These are phyloP conservation scores for Machimus rusticus DNA, from an alignment of 2,888 invertebrate genomes.

Conservation along the genomic window DNA sequence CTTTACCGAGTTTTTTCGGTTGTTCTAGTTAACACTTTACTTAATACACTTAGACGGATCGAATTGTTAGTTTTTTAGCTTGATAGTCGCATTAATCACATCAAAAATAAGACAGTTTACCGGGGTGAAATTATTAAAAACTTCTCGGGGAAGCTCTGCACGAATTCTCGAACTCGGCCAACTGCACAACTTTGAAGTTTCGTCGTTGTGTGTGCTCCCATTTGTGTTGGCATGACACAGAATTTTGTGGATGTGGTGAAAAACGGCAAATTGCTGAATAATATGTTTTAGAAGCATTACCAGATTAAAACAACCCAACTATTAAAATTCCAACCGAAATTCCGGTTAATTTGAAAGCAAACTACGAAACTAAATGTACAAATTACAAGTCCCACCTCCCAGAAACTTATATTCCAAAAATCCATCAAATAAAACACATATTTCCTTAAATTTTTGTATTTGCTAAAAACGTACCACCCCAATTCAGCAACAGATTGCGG, in stretches of 20 bases:
- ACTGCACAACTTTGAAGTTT: conserved; percentile 35
- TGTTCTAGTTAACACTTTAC: background rate
- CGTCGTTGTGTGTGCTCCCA: background rate
- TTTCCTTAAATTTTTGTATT: background rate
- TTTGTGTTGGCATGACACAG: background rate
- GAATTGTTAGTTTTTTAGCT: background rate
- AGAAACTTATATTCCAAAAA: background rate
- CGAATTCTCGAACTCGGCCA: conserved; percentile 11
- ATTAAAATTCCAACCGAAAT: background rate
- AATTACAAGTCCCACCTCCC: background rate
- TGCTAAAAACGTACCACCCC: background rate
- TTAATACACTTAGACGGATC: background rate
- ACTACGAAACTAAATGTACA: background rate
- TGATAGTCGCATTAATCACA: background rate
- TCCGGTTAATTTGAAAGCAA: background rate
- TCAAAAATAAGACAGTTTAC: background rate
- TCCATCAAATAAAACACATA: background rate
- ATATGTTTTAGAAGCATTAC: background rate
- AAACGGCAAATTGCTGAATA: background rate
- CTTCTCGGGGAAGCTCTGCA: background rate
- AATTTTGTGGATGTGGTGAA: background rate
- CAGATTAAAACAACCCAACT: background rate
- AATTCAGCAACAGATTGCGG: background rate
- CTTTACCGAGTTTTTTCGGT: background rate
- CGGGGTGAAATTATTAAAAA: background rate